Evolutionary conservation across 2,888 invertebrate genomes (phyloP).

Genomic region (Podabrus alpinus): DNA sequence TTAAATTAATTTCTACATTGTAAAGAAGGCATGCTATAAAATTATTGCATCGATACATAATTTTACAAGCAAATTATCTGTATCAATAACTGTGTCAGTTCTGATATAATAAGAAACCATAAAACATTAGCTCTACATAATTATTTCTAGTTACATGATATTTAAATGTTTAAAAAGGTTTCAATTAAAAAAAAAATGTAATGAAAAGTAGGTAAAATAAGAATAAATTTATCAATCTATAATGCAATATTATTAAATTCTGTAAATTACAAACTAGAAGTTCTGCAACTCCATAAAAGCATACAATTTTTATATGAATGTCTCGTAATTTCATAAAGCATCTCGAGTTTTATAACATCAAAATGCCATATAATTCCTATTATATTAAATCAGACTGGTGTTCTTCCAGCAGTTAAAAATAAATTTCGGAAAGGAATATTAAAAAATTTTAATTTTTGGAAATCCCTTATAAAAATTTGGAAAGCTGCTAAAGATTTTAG

Average conservation of each 20-base stretch:
- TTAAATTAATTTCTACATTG: too few relatives aligned
- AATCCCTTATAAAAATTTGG: too few relatives aligned
- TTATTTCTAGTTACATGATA: not conserved
- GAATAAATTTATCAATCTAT: not conserved
- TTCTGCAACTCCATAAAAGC: not conserved
- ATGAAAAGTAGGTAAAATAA: not conserved
- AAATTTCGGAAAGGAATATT: too few relatives aligned
- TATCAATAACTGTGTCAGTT: not conserved
- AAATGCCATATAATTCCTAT: too few relatives aligned
- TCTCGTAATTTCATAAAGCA: too few relatives aligned
- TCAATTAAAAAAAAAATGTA: not conserved
- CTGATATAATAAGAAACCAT: not conserved
- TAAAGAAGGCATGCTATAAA: too few relatives aligned
- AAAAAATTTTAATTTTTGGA: too few relatives aligned
- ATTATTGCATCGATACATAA: not conserved
- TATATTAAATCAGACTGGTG: too few relatives aligned
- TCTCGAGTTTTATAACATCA: too few relatives aligned
- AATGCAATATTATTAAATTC: not conserved
- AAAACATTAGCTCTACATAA: not conserved
- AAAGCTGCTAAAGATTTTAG: too few relatives aligned
- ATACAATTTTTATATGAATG: not conserved
- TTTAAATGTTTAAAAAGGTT: not conserved
- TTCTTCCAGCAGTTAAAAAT: too few relatives aligned
- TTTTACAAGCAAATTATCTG: not conserved
- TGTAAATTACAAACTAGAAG: not conserved